Evolutionary conservation across 2,888 invertebrate species (phyloP).

Genomic region (Drosophila merina): DNA sequence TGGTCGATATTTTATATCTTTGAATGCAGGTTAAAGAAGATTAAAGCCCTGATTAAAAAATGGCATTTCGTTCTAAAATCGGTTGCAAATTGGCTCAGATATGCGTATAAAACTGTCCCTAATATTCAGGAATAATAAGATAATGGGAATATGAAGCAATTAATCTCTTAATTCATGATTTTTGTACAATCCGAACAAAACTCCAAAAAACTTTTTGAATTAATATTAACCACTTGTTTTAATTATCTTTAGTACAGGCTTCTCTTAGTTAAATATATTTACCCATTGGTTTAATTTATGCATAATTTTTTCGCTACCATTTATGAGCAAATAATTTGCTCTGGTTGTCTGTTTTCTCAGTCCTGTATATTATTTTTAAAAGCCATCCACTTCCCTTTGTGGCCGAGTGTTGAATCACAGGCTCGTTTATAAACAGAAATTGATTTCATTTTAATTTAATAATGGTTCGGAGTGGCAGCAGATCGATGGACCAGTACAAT

Average conservation of each 20-base stretch:
- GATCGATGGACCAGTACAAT: constrained; percentile 17
- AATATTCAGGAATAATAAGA: no score
- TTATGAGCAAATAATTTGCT: constrained; percentile 2
- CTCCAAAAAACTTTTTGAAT: no score
- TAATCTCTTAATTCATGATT: no score
- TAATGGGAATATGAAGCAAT: no score
- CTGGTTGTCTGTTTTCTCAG: constrained; percentile 3
- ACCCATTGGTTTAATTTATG: background rate
- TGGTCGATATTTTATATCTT: no score
- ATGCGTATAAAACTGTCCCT: no score
- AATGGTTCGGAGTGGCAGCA: constrained; percentile 21
- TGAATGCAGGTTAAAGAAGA: no score
- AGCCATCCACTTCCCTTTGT: constrained; percentile 20
- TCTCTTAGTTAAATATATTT: background rate
- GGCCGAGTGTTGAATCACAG: constrained; percentile 25
- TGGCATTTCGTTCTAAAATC: no score
- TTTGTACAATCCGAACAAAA: no score
- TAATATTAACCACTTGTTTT: background rate
- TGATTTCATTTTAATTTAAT: constrained; percentile 52
- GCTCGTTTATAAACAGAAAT: constrained; percentile 27
- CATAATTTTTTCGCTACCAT: background rate
- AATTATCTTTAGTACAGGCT: background rate
- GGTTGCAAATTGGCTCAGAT: no score
- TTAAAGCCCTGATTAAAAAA: no score
- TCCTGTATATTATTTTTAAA: constrained; percentile 23